Conservation (phyloP, 53 echinoderm and acorn worm species). For the Astropecten irregularis region DNA sequence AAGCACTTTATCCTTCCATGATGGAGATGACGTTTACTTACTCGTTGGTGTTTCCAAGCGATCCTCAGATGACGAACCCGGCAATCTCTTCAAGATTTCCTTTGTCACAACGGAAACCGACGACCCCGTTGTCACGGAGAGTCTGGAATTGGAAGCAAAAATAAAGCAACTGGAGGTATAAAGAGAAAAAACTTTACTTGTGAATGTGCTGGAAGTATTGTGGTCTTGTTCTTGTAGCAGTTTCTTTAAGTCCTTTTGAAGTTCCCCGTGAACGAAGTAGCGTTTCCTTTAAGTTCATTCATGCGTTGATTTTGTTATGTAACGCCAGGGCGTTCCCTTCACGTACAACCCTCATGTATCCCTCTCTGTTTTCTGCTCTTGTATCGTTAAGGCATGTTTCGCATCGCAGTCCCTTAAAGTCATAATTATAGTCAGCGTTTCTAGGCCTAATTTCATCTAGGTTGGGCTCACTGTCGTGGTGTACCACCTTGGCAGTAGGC, state of each 20-base stretch:
- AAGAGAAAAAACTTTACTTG: not conserved
- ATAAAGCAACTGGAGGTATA: slow-evolving; percentile 1
- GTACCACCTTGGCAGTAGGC: too few relatives aligned
- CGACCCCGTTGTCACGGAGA: not conserved
- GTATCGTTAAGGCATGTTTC: too few relatives aligned
- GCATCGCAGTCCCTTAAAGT: too few relatives aligned
- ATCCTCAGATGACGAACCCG: not conserved
- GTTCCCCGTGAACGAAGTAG: too few relatives aligned
- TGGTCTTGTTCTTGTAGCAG: not conserved
- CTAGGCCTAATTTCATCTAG: too few relatives aligned
- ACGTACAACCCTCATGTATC: too few relatives aligned
- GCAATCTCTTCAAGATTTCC: slow-evolving; percentile 9
- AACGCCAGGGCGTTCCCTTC: too few relatives aligned
- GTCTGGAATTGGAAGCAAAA: slow-evolving; percentile 1
- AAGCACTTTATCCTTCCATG: slow-evolving; percentile 10
- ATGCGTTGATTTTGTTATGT: too few relatives aligned
- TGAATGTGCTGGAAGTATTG: not conserved
- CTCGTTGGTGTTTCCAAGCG: not conserved
- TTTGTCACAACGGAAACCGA: not conserved
- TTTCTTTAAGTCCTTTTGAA: not conserved
- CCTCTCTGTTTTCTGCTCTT: too few relatives aligned
- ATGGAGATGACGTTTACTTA: not conserved
- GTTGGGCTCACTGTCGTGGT: too few relatives aligned
- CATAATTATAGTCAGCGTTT: too few relatives aligned
- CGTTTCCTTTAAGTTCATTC: too few relatives aligned